Evolutionary conservation across 2,888 invertebrate genomes (phyloP), one percentile per base, ranked within the genome.

Genomic region (Amblyjoppa proteus): DNA sequence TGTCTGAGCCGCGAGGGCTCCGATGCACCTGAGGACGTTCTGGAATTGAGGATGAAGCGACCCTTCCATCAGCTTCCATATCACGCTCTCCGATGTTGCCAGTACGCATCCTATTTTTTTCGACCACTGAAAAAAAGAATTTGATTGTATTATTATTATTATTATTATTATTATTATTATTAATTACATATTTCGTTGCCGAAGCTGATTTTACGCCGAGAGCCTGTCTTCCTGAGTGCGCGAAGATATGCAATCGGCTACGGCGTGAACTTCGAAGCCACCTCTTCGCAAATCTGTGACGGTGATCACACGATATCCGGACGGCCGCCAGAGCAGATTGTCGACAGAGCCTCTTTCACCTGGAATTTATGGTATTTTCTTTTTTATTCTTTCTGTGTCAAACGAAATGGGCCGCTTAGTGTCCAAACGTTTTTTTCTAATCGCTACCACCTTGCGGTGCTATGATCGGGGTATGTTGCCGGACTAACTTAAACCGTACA

Each of bases 51-150:
- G 96, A 92, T 97, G 96, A 31, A 96, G 95, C 91, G 97, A 96
- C 92, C 97, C 96, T 20, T 95, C 95, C 80, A 98, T 88, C 16
- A 98, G 94, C 92, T 97, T 97, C 90, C 97, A 97, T 25, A 98
- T 95, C 0, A 97, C 95, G 88, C 96, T 97, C 92, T 98, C 98
- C 34, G 96, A 96, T 0, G 97, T 97, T 9, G 97, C 96, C 71
- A 98, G 95, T 87, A 96, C 96, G 89, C 97, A 97, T 20, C 98
- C 98, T 76, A 96, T 95, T 81, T 96, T 95, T 86, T 96, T 95
- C 93, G 98, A 95, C 89, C 97, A 96, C 96, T 97, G 96, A 95
- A 95, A 91, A 89, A 87, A 77, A 87, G 79, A 76, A 77, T 20
- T 20, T 20, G 9, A 56, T 56, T 20, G 25, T 9, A 25, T 56